These are phyloP conservation scores for Protosalanx chinensis DNA, from an alignment of 2,797 vertebrate genomes.

Conservation along the genomic window DNA sequence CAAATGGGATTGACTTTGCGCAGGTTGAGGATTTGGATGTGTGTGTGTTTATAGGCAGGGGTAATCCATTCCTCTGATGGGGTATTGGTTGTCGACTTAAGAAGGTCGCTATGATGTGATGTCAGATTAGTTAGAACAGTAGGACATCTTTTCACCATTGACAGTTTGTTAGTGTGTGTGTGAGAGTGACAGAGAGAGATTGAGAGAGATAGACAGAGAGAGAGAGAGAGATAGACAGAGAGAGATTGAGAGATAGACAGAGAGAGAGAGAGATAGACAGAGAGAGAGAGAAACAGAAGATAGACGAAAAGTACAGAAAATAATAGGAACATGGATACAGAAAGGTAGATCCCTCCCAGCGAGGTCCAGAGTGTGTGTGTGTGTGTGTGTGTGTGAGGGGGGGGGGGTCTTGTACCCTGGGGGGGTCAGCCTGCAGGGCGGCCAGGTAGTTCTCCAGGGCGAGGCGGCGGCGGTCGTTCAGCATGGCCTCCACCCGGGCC, in stretches of 20 bases:
- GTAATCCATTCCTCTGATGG: slow-evolving; percentile 37
- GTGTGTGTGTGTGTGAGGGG: too few relatives aligned
- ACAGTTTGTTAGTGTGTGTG: background rate
- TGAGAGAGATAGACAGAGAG: background rate
- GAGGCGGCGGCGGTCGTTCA: slow-evolving; percentile 92
- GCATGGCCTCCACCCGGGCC: slow-evolving; percentile 93
- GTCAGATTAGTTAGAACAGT: slow-evolving; percentile 38
- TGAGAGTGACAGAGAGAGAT: background rate
- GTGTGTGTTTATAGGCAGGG: slow-evolving; percentile 31
- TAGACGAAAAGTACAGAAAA: background rate
- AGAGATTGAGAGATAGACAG: too few relatives aligned
- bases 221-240: background rate
- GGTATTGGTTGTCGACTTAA: slow-evolving; percentile 37
- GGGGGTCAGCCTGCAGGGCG: slow-evolving; percentile 90
- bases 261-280: background rate
- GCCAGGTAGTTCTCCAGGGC: slow-evolving; percentile 95
- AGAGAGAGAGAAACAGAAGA: background rate
- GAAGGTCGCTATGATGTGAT: slow-evolving; percentile 36
- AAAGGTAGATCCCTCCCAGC: too few relatives aligned
- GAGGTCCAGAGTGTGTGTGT: too few relatives aligned
- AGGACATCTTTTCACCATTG: too few relatives aligned
- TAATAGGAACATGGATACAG: background rate
- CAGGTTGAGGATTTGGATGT: slow-evolving; percentile 41
- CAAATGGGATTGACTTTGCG: slow-evolving; percentile 52
- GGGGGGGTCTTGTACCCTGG: slow-evolving; percentile 66